These are phyloP conservation scores for Cassiopea andromeda DNA, from an alignment of 30 jellyfish, hydroid and myxozoan species.

Conservation along the genomic window DNA sequence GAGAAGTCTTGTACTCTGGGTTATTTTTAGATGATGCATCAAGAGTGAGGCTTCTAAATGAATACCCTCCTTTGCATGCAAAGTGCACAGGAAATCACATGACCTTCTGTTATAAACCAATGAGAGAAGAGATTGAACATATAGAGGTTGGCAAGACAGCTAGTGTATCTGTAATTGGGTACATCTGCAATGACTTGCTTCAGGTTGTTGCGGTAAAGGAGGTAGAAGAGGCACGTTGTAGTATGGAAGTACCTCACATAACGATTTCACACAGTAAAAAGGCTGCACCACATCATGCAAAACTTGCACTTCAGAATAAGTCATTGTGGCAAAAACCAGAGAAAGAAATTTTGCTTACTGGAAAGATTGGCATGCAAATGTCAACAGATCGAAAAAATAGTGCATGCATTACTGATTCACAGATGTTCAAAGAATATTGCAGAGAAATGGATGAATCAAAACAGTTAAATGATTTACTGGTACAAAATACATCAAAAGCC, in stretches of 20 bases:
- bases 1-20: conserved; percentile 84
- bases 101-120: conserved; percentile 82
- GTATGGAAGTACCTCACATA: conserved; percentile 79
- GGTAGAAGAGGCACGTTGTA: conserved; percentile 44
- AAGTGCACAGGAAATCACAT: conserved; percentile 84
- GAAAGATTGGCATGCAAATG: conserved; percentile 89
- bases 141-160: conserved; percentile 77
- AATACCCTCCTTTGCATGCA: conserved; percentile 68
- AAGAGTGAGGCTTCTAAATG: conserved; percentile 36
- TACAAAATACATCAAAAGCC: not conserved
- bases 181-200: conserved; percentile 57
- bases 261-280: conserved; percentile 83
- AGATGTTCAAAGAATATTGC: conserved; percentile 9
- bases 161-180: conserved; percentile 73
- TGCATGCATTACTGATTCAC: conserved; percentile 45
- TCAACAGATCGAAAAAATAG: conserved; percentile 73
- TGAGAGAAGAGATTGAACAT: conserved; percentile 57
- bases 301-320: conserved; percentile 43
- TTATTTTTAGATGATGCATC: conserved; percentile 82
- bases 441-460: not conserved
- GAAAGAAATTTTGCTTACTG: conserved; percentile 69
- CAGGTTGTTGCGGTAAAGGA: conserved; percentile 89
- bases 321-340: conserved; percentile 63
- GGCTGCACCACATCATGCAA: conserved; percentile 75
- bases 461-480: not conserved